Conservation (phyloP, 2,797 vertebrate genomes). For the Buphagus erythrorhynchus region DNA sequence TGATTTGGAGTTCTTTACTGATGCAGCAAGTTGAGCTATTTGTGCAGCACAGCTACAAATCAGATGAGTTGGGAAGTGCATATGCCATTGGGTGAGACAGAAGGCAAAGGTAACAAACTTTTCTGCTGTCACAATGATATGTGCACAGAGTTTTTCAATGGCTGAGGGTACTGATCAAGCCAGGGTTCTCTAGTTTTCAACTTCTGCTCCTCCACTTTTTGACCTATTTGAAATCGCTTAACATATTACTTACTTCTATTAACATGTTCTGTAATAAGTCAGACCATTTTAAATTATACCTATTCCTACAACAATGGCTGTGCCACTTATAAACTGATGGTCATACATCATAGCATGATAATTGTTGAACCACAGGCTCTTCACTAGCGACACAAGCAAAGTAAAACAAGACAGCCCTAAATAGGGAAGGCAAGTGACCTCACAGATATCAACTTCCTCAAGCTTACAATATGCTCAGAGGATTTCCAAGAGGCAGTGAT, state of each 20-base stretch:
- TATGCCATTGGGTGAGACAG: background rate
- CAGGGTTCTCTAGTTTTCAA: background rate
- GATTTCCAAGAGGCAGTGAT: background rate
- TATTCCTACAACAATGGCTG: background rate
- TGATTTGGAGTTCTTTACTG: background rate
- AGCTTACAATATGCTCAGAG: background rate
- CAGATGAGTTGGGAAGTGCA: background rate
- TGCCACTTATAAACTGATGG: background rate
- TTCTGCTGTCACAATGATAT: background rate
- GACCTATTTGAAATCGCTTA: background rate
- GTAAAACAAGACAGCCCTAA: background rate
- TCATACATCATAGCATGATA: background rate
- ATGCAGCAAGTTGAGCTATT: background rate
- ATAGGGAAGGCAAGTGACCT: background rate
- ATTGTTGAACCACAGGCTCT: background rate
- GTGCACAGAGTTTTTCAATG: background rate
- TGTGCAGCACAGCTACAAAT: background rate
- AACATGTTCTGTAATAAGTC: background rate
- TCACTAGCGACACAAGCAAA: background rate
- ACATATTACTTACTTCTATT: too few relatives aligned
- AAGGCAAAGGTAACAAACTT: background rate
- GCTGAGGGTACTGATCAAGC: background rate
- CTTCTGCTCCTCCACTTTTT: background rate
- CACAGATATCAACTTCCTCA: background rate
- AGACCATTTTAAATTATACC: background rate